These are phyloP conservation scores for Carcinoscorpius rotundicauda DNA, from an alignment of 1,140 invertebrate species.

Conservation along the genomic window DNA sequence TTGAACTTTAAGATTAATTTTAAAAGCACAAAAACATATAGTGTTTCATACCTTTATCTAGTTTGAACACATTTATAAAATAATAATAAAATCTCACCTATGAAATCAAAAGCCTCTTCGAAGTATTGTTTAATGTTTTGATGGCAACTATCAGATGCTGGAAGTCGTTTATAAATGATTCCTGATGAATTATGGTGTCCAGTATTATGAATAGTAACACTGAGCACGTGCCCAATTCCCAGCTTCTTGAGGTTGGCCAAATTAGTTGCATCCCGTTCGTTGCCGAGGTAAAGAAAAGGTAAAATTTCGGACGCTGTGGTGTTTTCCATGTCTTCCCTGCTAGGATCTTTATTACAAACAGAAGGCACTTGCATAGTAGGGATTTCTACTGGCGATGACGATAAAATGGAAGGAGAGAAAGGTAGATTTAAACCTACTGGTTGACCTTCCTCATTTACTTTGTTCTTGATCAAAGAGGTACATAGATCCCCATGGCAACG, in stretches of 20 bases:
- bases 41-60: too few relatives aligned
- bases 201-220: conserved; percentile 66
- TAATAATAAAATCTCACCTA: conserved; percentile 48
- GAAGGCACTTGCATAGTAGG: too few relatives aligned
- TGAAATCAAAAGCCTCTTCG: conserved; percentile 78
- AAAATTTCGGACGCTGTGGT: conserved; percentile 66
- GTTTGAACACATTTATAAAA: too few relatives aligned
- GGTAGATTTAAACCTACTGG: too few relatives aligned
- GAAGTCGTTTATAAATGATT: conserved; percentile 66
- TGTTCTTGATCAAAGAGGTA: conserved; percentile 12
- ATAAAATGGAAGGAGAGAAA: too few relatives aligned
- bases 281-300: conserved; percentile 74
- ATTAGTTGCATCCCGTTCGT: conserved; percentile 68
- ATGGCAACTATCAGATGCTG: conserved; percentile 68
- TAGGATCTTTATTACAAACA: too few relatives aligned
- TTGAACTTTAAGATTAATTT: too few relatives aligned
- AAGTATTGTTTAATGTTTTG: conserved; percentile 88
- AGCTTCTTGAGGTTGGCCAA: conserved; percentile 48
- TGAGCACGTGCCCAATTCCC: conserved; percentile 61
- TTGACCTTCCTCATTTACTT: too few relatives aligned
- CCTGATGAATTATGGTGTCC: conserved; percentile 52
- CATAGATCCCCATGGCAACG: conserved; percentile 32
- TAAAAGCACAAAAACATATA: too few relatives aligned
- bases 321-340: not conserved
- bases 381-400: too few relatives aligned